phyloP scores from a whole-genome alignment of 2,888 invertebrate genomes.

The Meiosimyza platycephala region DNA sequence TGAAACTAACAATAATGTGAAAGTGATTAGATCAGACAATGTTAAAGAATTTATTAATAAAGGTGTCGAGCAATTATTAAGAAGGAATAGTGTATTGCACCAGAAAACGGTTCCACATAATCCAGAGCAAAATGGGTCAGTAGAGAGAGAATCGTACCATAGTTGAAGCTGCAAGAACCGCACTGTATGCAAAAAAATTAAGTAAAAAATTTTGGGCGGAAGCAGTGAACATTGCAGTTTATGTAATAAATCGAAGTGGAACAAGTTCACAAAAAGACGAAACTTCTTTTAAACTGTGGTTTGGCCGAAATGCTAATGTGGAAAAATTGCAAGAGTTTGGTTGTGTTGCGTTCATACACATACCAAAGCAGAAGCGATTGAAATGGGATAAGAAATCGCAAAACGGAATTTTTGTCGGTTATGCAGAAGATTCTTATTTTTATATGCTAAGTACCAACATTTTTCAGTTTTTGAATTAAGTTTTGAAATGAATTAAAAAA shows the following conservation, averaged over 20 bases:
- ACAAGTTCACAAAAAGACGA: slow-evolving; percentile 44
- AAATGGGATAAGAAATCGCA: slow-evolving; percentile 58
- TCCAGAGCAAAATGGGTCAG: slow-evolving; percentile 62
- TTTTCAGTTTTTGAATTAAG: no score
- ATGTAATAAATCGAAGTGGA: slow-evolving; percentile 56
- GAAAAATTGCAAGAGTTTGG: no score
- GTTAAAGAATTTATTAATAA: slow-evolving; percentile 51
- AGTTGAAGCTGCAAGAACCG: slow-evolving; percentile 55
- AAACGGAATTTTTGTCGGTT: slow-evolving; percentile 50
- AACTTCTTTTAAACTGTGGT: slow-evolving; percentile 53
- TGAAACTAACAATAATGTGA: slow-evolving; percentile 45
- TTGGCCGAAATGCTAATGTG: slow-evolving; percentile 61
- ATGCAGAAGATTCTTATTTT: slow-evolving; percentile 54
- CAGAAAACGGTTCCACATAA: slow-evolving; percentile 21
- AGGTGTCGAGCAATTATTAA: slow-evolving; percentile 45
- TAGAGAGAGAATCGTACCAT: slow-evolving; percentile 59
- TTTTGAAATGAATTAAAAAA: no score
- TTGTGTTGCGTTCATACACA: no score
- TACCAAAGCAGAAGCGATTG: no score
- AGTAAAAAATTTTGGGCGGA: slow-evolving; percentile 59
- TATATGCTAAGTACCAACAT: no score
- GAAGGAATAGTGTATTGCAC: no score
- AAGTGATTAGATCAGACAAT: slow-evolving; percentile 50
- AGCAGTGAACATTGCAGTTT: slow-evolving; percentile 58
- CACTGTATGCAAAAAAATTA: slow-evolving; percentile 46